Evolutionary conservation across 2,113 vertebrate species (phyloP).

Genomic region (Triplophysa siluroides): DNA sequence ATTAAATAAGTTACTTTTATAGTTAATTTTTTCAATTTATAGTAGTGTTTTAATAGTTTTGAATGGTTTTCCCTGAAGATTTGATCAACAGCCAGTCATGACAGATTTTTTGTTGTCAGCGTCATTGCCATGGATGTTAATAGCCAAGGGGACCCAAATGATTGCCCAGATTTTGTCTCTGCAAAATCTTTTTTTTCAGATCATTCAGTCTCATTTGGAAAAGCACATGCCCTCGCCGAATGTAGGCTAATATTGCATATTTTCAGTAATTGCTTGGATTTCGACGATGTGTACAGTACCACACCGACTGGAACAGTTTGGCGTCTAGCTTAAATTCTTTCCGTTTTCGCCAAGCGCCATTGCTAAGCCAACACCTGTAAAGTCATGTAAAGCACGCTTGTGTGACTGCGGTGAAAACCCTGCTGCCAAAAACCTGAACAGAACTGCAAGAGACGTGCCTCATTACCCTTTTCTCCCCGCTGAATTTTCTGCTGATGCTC

Average conservation of each 20-base stretch:
- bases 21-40: too few species aligned
- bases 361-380: slow-evolving; percentile 47
- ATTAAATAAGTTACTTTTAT: too few species aligned
- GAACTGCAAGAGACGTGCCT: slow-evolving; percentile 61
- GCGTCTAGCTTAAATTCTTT: not conserved
- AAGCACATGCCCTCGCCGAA: slow-evolving; percentile 31
- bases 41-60: not conserved
- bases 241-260: slow-evolving; percentile 37
- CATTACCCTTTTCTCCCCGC: slow-evolving; percentile 73
- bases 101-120: not conserved
- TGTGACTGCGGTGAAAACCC: slow-evolving; percentile 26
- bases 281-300: not conserved
- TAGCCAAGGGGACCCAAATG: not conserved
- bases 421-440: slow-evolving; percentile 24
- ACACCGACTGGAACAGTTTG: not conserved
- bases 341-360: slow-evolving; percentile 40
- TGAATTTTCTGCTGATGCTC: slow-evolving; percentile 47
- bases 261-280: slow-evolving; percentile 35
- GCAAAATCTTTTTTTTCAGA: not conserved
- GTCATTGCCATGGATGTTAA: not conserved
- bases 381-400: slow-evolving; percentile 23
- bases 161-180: not conserved
- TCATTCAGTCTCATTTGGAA: slow-evolving; percentile 22
- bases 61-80: not conserved
- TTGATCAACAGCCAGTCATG: not conserved